Evolutionary conservation across 1,140 invertebrate species (phyloP), one percentile per base, ranked within the genome.

Genomic region (Cotesia chilonis): DNA sequence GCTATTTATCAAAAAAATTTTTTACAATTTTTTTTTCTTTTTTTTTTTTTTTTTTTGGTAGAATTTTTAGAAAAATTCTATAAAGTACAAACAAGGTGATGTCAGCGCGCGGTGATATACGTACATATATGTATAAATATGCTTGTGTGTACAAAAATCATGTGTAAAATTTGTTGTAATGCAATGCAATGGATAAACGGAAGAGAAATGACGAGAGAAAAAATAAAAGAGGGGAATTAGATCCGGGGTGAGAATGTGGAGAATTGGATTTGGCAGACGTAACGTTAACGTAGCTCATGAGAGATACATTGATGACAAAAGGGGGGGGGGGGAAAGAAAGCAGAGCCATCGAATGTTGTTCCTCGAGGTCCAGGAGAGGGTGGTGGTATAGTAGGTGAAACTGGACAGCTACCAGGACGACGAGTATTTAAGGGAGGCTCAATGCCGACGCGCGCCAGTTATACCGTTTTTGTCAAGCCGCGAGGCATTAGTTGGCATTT

Each of bases 341-440:
- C 69, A 66, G 75, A 76, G 76, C 77, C 60, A 41, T 54, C 64
- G 47, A 52, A 51, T 70, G 17, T 63, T 70, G 17, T 63, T 54
- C 17, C 52, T 70, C 63, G 37, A 65, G 61, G 54, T 38, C 75
- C 71, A 70, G 72, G 67, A 65, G 68, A 68, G 75, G 70, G 75
- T 72, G 76, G 76, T 66, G 76, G 75, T 74, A 69, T 74, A 77
- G 71, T 75, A 28, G 78, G 80, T 75, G 80, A 81, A 28, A 80
- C 78, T 80, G 79, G 83, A 84, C 81, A 80, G 80, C 77, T 76
- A 80, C 82, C 80, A 83, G 79, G 81, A 81, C 81, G 78, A 82
- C 79, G 82, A 71, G 83, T 86, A 84, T 85, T 86, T 86, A 86
- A 86, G 83, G 84, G 84, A 81, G 83, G 82, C 76, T 80, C 82